phyloP scores from a whole-genome alignment of 2,888 invertebrate species.

The Drosophila bunnanda region DNA sequence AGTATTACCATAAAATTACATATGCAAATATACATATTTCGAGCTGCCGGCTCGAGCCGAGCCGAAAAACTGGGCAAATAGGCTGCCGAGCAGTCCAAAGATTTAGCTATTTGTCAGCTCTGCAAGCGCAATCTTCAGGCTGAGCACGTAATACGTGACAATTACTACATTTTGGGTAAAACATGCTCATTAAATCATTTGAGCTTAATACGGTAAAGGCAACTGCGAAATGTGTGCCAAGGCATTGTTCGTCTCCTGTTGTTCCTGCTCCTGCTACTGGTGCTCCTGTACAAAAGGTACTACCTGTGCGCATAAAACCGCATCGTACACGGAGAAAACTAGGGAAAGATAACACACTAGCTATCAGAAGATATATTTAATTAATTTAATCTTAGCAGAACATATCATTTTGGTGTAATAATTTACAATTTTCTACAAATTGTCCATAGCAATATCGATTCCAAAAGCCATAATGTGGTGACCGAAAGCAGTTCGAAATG shows the following conservation, averaged over 20 bases:
- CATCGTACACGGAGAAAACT: conserved; percentile 35
- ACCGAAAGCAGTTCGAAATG: neutral
- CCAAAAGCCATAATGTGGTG: neutral
- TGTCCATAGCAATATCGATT: neutral
- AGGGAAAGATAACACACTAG: neutral
- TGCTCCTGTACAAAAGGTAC: conserved; percentile 40
- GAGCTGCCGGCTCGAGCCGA: conserved; percentile 27
- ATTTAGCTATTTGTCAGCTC: conserved; percentile 74
- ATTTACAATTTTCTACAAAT: neutral
- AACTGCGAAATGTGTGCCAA: conserved; percentile 57
- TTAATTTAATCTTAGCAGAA: neutral
- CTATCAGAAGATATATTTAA: neutral
- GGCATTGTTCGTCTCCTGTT: conserved; percentile 54
- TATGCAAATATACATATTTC: conserved; percentile 77
- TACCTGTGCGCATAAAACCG: conserved; percentile 60
- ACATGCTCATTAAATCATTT: conserved; percentile 80
- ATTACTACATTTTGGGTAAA: conserved; percentile 79
- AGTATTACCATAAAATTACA: conserved; percentile 80
- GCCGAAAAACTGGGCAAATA: conserved; percentile 30
- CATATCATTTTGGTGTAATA: neutral
- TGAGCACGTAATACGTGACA: conserved; percentile 80
- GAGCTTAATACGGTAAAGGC: conserved; percentile 62
- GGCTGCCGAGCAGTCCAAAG: conserved; percentile 48
- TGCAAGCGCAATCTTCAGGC: conserved; percentile 66
- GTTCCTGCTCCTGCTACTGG: neutral